Evolutionary conservation across 64 coral and sea anemone species (phyloP).

Genomic region (Hydrozoanthus tunicans): DNA sequence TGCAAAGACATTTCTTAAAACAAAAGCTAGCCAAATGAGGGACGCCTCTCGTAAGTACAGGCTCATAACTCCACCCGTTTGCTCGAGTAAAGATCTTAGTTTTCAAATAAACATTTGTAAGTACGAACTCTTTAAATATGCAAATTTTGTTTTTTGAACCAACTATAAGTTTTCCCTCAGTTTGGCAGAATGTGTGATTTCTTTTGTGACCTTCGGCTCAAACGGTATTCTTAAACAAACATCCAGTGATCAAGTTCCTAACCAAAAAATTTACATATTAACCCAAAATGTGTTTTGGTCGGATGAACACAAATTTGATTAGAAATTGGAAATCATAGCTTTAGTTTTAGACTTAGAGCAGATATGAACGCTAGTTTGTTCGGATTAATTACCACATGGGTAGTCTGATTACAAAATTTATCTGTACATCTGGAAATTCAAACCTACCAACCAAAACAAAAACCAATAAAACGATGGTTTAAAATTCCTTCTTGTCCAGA

Average conservation of each 20-base stretch:
- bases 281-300: slow-evolving; percentile 1
- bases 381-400: background rate
- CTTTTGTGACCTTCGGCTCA: background rate
- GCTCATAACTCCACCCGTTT: background rate
- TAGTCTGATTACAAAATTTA: slow-evolving; percentile 34
- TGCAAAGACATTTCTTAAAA: background rate
- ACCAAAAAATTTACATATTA: slow-evolving; percentile 41
- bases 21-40: background rate
- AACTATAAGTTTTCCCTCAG: background rate
- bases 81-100: background rate
- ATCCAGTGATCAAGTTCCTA: slow-evolving; percentile 5
- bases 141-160: background rate
- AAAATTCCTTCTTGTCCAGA: slow-evolving; percentile 3
- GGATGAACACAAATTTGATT: background rate
- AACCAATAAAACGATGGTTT: slow-evolving; percentile 21
- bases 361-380: background rate
- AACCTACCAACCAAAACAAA: background rate
- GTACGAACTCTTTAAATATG: background rate
- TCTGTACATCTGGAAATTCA: slow-evolving; percentile 9
- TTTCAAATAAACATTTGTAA: background rate
- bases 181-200: background rate
- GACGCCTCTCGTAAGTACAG: no score
- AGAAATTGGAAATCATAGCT: background rate
- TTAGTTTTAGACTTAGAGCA: background rate
- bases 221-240: slow-evolving; percentile 14